Conservation (phyloP, 2,113 vertebrate genomes). For the Peromyscus leucopus region DNA sequence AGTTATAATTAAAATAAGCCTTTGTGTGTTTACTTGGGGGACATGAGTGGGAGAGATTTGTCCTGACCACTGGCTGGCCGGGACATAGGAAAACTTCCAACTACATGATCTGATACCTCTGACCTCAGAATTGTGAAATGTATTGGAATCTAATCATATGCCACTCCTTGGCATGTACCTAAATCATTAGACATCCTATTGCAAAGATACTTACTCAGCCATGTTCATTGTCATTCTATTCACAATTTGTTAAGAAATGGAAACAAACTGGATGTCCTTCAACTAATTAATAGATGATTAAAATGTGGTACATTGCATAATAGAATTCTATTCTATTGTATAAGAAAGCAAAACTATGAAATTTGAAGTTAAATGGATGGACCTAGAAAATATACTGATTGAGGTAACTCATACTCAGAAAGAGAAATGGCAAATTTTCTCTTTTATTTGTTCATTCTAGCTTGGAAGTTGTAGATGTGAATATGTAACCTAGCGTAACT, state of each 20-base stretch:
- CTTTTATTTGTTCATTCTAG: not conserved
- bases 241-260: not conserved
- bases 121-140: not conserved
- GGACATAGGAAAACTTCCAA: no score
- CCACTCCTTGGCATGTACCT: not conserved
- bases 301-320: not conserved
- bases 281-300: not conserved
- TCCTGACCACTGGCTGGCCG: no score
- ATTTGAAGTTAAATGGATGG: not conserved
- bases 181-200: not conserved
- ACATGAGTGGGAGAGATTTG: no score
- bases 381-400: not conserved
- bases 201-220: not conserved
- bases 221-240: not conserved
- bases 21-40: no score
- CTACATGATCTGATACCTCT: not conserved
- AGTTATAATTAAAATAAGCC: no score
- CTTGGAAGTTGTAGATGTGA: not conserved
- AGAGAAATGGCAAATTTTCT: not conserved
- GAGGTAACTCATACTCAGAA: not conserved
- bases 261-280: not conserved
- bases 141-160: not conserved
- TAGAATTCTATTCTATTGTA: not conserved
- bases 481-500: not conserved
- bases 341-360: not conserved